Base-by-base conservation (phyloP, 2,888 invertebrate species). In the Ormyrus rosae region DNA sequence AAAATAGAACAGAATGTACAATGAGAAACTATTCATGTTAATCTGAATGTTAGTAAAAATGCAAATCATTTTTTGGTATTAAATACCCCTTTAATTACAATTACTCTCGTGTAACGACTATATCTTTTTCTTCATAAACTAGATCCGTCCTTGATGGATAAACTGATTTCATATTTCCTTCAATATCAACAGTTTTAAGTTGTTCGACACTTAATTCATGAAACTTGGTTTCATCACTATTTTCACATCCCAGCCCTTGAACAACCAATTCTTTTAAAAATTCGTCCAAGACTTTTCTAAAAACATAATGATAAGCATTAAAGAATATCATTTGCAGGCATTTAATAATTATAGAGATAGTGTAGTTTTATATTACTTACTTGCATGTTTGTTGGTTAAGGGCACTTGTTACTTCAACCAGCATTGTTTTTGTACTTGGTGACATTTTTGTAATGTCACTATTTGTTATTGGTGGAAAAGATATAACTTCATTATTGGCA, bases 381-480 rank as follows among this genome's bases (percentile, higher is more conserved):
- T 87, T 93, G 91, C 96, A 96, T 34, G 93, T 90, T 69, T 92
- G 93, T 71, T 94, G 93, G 0, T 93, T 94, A 1, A 92, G 89
- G 64, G 94, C 93, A 68, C 96, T 95, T 0, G 96, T 96, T 80
- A 96, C 95, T 90, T 96, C 96, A 11, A 96, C 90, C 6, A 96
- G 90, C 90, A 96, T 93, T 8, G 92, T 91, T 78, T 92, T 94
- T 46, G 94, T 95, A 0, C 92, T 92, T 46, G 91, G 86, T 0
- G 95, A 93, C 91, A 96, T 95, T 95, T 96, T 96, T 1, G 96
- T 95, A 82, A 93, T 91, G 73, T 96, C 96, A 78, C 95, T 94
- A 91, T 97, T 97, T 34, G 96, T 96, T 85, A 97, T 95, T 0
- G 97, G 97, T 10, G 97, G 96, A 88, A 97, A 95, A 60, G 96